Conservation (phyloP, 2,888 invertebrate genomes). For the Nesidiocoris tenuis region DNA sequence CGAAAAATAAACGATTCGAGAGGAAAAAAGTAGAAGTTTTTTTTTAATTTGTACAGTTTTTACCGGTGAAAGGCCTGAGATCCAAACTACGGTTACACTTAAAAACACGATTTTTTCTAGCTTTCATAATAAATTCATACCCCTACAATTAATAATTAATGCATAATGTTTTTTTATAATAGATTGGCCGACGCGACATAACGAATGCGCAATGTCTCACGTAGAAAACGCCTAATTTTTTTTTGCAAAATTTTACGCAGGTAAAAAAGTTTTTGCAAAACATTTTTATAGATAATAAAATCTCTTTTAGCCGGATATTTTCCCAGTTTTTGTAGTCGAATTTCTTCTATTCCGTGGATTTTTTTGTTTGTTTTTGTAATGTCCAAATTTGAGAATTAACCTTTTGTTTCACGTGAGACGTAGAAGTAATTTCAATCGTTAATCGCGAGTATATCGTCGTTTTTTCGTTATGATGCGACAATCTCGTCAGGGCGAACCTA, state of each 20-base stretch:
- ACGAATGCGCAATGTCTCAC: conserved; percentile 24
- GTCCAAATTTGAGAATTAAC: no score
- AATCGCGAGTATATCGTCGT: not conserved
- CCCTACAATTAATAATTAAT: conserved; percentile 36
- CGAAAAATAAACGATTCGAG: conserved; percentile 6
- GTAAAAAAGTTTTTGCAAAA: conserved; percentile 3
- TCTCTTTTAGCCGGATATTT: no score
- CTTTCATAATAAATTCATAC: conserved; percentile 23
- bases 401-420: no score
- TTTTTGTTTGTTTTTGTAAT: no score
- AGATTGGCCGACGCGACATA: conserved; percentile 28
- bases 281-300: no score
- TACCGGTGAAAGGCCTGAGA: conserved; percentile 49
- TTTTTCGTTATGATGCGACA: not conserved
- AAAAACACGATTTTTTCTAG: conserved; percentile 34
- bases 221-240: conserved; percentile 15
- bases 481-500: conserved; percentile 16
- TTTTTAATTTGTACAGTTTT: conserved; percentile 47
- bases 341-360: no score
- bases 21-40: conserved; percentile 1
- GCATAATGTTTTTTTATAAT: conserved; percentile 27
- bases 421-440: not conserved
- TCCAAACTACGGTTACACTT: conserved; percentile 47
- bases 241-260: not conserved
- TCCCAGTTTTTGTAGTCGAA: no score